Evolutionary conservation across 2,797 vertebrate species (phyloP).

Genomic region (Rhadinocentrus ornatus): DNA sequence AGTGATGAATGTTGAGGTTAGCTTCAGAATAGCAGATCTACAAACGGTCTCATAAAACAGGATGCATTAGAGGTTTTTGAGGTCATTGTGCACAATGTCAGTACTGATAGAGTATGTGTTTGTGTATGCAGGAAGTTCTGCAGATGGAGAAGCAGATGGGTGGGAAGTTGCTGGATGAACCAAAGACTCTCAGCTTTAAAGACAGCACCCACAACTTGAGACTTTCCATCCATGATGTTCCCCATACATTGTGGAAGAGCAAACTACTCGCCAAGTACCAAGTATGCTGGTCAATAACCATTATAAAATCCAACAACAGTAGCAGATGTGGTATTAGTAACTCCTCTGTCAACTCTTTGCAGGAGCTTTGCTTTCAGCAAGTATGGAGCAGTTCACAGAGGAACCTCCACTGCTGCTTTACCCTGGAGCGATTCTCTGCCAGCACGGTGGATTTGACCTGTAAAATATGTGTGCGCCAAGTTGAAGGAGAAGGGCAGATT

Average conservation of each 20-base stretch:
- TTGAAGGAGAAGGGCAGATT: conserved; percentile 98
- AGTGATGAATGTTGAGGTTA: conserved; percentile 57
- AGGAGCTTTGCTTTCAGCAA: conserved; percentile 96
- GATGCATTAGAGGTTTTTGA: conserved; percentile 15
- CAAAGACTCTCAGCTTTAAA: conserved; percentile 96
- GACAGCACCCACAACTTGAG: conserved; percentile 98
- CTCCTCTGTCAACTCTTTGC: conserved; percentile 1
- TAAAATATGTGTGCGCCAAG: conserved; percentile 96
- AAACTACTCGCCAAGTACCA: conserved; percentile 96
- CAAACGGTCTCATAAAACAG: conserved; percentile 21
- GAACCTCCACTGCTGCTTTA: conserved; percentile 95
- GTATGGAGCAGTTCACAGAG: conserved; percentile 96
- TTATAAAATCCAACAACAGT: background rate
- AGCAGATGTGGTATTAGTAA: background rate
- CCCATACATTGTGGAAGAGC: conserved; percentile 96
- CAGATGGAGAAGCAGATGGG: conserved; percentile 98
- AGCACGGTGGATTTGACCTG: conserved; percentile 90
- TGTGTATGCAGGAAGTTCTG: conserved; percentile 88
- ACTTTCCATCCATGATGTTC: conserved; percentile 94
- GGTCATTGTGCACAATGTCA: background rate
- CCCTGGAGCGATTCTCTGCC: conserved; percentile 91
- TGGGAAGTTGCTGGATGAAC: conserved; percentile 95
- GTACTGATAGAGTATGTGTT: conserved; percentile 23
- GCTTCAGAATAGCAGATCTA: conserved; percentile 43
- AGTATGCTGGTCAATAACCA: conserved; percentile 30